phyloP scores from a whole-genome alignment of 2,797 vertebrate genomes.

The Sylvilagus floridanus region DNA sequence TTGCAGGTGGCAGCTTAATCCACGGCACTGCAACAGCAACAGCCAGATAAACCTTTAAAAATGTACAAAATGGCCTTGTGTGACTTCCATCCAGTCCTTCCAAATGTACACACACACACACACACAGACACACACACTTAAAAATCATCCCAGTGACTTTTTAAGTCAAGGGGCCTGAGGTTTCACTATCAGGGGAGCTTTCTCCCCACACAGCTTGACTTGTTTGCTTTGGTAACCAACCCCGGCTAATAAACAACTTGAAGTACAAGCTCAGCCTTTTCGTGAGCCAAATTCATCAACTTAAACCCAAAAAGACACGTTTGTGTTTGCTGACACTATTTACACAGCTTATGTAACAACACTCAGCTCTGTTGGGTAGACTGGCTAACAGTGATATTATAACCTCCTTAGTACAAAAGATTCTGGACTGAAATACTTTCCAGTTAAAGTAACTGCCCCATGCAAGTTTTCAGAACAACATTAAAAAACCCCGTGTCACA shows the following conservation, averaged over 20 bases:
- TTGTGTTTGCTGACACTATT: conserved; percentile 40
- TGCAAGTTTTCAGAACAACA: conserved; percentile 38
- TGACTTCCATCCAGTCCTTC: background rate
- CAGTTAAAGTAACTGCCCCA: conserved; percentile 9
- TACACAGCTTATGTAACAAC: conserved; percentile 49
- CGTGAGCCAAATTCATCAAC: conserved; percentile 47
- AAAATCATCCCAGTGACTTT: background rate
- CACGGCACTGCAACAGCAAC: too few relatives aligned
- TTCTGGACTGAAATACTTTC: conserved; percentile 47
- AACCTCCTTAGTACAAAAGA: background rate
- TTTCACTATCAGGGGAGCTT: background rate
- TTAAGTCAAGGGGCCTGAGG: background rate
- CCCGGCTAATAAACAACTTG: conserved; percentile 43
- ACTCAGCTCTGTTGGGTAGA: background rate
- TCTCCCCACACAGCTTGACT: background rate
- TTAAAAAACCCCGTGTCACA: conserved; percentile 63
- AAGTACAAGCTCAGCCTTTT: conserved; percentile 59
- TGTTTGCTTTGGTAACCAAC: conserved; percentile 48
- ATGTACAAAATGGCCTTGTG: background rate
- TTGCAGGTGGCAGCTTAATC: too few relatives aligned
- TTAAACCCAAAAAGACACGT: background rate
- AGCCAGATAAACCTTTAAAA: too few relatives aligned
- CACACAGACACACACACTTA: background rate
- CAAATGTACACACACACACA: background rate
- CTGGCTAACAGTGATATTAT: background rate